These are phyloP conservation scores for Ceyx melanurus DNA, from an alignment of 2,113 vertebrate genomes.

Conservation along the genomic window DNA sequence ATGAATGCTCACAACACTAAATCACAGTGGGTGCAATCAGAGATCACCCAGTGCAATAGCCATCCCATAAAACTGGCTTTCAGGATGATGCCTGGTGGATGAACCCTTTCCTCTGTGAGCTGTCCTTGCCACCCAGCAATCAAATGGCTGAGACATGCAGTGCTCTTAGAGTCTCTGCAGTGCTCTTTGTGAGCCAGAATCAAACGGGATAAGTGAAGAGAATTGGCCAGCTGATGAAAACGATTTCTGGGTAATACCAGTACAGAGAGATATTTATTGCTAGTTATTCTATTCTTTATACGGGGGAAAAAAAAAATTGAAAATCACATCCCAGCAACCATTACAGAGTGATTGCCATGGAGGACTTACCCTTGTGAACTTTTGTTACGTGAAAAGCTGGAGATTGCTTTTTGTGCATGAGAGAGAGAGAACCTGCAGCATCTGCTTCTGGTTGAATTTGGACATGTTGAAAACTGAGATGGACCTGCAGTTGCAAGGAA, in stretches of 20 bases:
- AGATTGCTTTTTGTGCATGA: neutral
- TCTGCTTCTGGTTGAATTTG: neutral
- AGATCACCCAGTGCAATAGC: neutral
- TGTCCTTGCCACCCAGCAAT: neutral
- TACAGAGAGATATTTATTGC: neutral
- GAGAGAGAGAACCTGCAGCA: neutral
- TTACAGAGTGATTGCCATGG: neutral
- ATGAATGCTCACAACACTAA: neutral
- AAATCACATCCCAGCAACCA: neutral
- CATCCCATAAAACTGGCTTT: neutral
- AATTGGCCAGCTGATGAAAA: neutral
- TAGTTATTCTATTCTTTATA: neutral
- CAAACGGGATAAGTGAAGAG: neutral
- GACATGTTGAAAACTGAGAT: neutral
- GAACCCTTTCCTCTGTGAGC: neutral
- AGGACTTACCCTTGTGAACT: neutral
- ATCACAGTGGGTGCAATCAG: slow-evolving; percentile 1
- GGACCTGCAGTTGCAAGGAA: neutral
- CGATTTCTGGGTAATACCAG: neutral
- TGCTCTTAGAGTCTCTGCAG: neutral
- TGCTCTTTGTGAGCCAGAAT: neutral
- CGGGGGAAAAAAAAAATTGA: neutral
- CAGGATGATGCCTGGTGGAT: neutral
- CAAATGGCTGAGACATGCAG: neutral
- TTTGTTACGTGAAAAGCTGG: neutral